Conservation (phyloP, 1,140 invertebrate species). For the Bacillus rossius region DNA sequence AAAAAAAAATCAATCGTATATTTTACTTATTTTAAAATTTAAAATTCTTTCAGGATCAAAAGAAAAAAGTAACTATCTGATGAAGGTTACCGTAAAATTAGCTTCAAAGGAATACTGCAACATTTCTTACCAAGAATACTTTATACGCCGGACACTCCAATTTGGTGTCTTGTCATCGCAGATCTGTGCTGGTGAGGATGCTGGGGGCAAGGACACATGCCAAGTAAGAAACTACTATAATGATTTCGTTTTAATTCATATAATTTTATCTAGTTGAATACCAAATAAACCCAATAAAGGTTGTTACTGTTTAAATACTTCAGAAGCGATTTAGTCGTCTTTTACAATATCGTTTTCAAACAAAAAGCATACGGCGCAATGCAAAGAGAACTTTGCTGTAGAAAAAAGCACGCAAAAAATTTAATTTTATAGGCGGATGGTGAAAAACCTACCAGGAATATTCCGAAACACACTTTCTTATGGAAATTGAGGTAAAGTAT, state of each 20-base stretch:
- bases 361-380: not conserved
- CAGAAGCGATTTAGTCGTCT: not conserved
- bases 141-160: not conserved
- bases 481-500: too few relatives aligned
- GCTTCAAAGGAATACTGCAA: not conserved
- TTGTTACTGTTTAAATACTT: not conserved
- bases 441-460: too few relatives aligned
- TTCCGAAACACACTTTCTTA: too few relatives aligned
- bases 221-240: constrained; percentile 46
- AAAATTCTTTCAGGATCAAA: too few relatives aligned
- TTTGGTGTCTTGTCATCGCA: not conserved
- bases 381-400: not conserved
- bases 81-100: constrained; percentile 3
- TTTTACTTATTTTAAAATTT: too few relatives aligned
- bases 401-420: not conserved
- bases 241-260: not conserved
- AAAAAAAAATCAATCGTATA: too few relatives aligned
- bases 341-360: not conserved
- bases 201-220: constrained; percentile 62
- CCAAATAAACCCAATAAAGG: not conserved
- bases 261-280: not conserved
- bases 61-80: not conserved
- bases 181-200: constrained; percentile 60
- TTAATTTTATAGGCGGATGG: too few relatives aligned
- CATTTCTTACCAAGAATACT: not conserved